Base-by-base conservation (phyloP, 2,113 vertebrate species). In the Odocoileus virginianus region DNA sequence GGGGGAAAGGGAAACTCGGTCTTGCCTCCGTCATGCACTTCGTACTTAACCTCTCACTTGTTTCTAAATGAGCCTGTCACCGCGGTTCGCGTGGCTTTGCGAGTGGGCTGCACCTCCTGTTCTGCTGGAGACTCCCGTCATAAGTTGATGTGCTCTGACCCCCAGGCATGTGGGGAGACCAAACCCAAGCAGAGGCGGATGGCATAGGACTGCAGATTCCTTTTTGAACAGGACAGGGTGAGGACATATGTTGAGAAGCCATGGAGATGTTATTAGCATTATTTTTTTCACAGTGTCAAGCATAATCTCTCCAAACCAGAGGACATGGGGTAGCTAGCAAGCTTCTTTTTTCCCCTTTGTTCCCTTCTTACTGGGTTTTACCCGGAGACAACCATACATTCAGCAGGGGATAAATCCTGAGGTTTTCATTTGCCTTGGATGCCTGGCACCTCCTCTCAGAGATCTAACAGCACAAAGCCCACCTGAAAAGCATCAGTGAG, bases 41-140 rank as follows among this genome's bases (percentile, higher is more conserved):
- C 98, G 99, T 98, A 98, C 98, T 99, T 99, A 99, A 99, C 98
- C 98, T 97, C 98, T 98, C 98, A 99, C 99, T 99, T 99, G 98
- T 98, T 98, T 99, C 98, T 98, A 99, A 99, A 99, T 98, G 98
- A 99, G 98, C 96, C 98, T 99, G 99, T 99, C 99, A 99, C 98
- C 61, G 98, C 21, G 95, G 98, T 98, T 98, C 98, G 98, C 85
- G 74, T 85, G 98, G 98, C 98, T 98, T 74, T 94, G 96, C 13
- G 78, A 92, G 86, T 81, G 89, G 98, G 97, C 97, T 45, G 96
- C 74, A 86, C 97, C 57, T 93, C 83, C 64, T 81, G 79, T 7
- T 97, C 96, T 93, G 95, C 93, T 81, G 52, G 94, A 89, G 19
- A 47, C 79, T 94, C 30, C 4, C 19, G n/a, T 97, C 94, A 93